phyloP scores from a whole-genome alignment of 2,113 vertebrate species.

The Bufo bufo region DNA sequence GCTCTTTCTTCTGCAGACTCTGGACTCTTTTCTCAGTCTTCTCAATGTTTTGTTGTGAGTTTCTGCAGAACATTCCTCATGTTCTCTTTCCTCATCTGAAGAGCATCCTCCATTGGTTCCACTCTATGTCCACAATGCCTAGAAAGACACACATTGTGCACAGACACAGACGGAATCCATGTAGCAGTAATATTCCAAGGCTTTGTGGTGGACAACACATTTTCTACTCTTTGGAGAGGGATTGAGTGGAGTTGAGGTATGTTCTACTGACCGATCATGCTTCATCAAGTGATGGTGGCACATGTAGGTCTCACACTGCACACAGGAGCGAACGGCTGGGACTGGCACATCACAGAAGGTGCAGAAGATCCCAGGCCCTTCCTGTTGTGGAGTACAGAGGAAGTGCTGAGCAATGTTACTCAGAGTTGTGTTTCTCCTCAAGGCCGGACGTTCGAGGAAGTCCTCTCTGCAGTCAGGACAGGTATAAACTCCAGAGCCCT shows the following conservation, averaged over 20 bases:
- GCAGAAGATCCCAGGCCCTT: neutral
- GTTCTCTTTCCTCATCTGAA: neutral
- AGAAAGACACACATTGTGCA: neutral
- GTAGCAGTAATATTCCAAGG: conserved; percentile 8
- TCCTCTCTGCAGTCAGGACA: conserved; percentile 17
- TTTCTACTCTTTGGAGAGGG: neutral
- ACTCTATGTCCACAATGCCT: neutral
- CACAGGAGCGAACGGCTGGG: conserved; percentile 3
- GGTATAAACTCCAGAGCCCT: neutral
- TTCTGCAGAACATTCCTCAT: neutral
- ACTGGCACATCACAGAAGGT: neutral
- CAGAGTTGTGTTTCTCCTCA: conserved; percentile 17
- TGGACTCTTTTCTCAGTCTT: neutral
- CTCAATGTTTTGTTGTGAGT: neutral
- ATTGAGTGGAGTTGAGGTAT: neutral
- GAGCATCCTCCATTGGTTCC: neutral
- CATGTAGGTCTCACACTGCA: conserved; percentile 21
- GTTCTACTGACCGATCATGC: neutral
- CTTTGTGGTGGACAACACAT: neutral
- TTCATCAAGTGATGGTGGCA: neutral
- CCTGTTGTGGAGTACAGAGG: neutral
- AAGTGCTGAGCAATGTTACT: neutral
- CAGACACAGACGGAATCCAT: neutral
- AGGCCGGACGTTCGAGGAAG: neutral
- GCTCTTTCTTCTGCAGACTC: neutral